phyloP scores from a whole-genome alignment of 2,797 vertebrate species.

The Mastacembelus armatus region DNA sequence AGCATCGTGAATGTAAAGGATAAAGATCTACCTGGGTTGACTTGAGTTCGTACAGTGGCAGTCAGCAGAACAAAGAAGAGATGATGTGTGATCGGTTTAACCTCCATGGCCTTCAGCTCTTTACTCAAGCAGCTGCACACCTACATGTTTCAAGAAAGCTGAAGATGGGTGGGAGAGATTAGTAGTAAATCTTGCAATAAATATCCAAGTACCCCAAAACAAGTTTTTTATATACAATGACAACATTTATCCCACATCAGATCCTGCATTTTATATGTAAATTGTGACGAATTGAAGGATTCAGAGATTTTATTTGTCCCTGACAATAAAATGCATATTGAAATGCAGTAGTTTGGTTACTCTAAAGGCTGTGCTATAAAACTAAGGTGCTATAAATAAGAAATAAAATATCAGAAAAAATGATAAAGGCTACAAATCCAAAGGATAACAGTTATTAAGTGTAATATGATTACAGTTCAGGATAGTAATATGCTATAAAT shows the following conservation, averaged over 20 bases:
- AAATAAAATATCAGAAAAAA: background rate
- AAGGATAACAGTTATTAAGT: too few species aligned
- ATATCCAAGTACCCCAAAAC: background rate
- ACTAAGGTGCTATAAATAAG: background rate
- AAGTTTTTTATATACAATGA: background rate
- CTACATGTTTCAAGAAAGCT: conserved; percentile 42
- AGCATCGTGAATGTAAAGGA: background rate
- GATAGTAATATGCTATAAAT: background rate
- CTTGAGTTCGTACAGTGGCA: conserved; percentile 72
- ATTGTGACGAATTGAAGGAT: background rate
- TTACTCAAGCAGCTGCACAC: conserved; percentile 29
- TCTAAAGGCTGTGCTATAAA: background rate
- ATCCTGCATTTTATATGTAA: background rate
- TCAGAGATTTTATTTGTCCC: too few species aligned
- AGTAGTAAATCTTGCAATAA: background rate
- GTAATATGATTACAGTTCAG: too few species aligned
- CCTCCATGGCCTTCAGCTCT: conserved; percentile 61
- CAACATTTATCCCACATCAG: background rate
- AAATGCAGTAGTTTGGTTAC: background rate
- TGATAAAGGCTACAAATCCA: too few species aligned
- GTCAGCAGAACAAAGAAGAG: conserved; percentile 66
- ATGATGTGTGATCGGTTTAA: conserved; percentile 43
- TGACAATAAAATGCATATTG: background rate
- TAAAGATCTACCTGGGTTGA: conserved; percentile 81
- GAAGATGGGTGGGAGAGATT: conserved; percentile 5